Conservation (phyloP, 2,113 vertebrate species). For the Phaethon lepturus region DNA sequence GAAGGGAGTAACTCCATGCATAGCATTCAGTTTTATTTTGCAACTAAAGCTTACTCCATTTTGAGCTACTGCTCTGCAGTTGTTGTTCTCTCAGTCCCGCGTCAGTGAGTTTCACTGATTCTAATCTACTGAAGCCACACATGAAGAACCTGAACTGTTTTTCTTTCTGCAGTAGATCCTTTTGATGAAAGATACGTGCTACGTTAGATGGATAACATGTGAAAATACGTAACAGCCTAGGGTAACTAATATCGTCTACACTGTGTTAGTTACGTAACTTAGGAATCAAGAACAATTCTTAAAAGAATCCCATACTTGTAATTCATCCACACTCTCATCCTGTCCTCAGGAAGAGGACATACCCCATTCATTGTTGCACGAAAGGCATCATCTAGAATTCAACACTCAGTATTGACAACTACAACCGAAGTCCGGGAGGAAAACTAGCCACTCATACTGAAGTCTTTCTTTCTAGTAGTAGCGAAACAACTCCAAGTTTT, state of each 20-base stretch:
- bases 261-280: neutral
- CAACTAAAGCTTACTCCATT: neutral
- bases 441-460: neutral
- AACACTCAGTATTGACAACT: neutral
- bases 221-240: neutral
- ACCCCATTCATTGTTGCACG: neutral
- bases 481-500: neutral
- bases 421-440: neutral
- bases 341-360: neutral
- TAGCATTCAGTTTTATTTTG: neutral
- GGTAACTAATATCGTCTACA: neutral
- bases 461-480: neutral
- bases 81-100: neutral
- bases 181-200: neutral
- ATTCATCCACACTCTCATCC: neutral
- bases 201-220: neutral
- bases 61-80: neutral
- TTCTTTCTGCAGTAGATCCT: neutral
- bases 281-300: neutral
- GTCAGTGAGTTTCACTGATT: neutral
- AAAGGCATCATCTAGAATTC: neutral
- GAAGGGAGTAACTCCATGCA: neutral
- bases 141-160: neutral
- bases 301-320: neutral
- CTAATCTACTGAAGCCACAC: neutral